phyloP scores from a whole-genome alignment of 2,113 vertebrate genomes.

The Balaenoptera acutorostrata region DNA sequence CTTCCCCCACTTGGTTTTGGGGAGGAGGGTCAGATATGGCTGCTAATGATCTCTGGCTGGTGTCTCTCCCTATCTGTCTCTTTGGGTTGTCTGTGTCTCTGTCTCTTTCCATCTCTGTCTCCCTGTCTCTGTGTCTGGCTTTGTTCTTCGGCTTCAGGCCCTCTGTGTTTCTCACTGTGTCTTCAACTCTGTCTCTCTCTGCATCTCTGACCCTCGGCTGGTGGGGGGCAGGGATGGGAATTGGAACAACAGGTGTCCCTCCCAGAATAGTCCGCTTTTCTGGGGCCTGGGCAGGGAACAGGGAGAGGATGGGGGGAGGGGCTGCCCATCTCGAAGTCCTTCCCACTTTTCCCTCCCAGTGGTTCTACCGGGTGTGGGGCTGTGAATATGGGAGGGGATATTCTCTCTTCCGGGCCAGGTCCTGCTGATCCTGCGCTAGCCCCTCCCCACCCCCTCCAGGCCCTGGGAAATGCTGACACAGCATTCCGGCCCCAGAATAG shows the following conservation, averaged over 20 bases:
- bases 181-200: neutral
- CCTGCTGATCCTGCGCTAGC: slow-evolving; percentile 48
- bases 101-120: neutral
- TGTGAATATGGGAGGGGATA: neutral
- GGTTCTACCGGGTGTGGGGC: neutral
- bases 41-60: neutral
- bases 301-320: neutral
- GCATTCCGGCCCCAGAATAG: slow-evolving; percentile 44
- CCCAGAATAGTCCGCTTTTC: slow-evolving; percentile 73
- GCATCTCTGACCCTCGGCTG: slow-evolving; percentile 25
- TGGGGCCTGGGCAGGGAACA: slow-evolving; percentile 75
- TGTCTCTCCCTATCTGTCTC: neutral
- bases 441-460: neutral
- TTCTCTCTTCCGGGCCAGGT: slow-evolving; percentile 2
- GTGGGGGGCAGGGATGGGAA: slow-evolving; percentile 52
- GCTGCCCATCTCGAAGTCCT: neutral
- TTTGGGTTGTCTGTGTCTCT: neutral
- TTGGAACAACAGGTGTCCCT: slow-evolving; percentile 71
- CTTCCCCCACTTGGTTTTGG: neutral
- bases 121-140: neutral
- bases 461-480: slow-evolving; percentile 27
- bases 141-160: neutral
- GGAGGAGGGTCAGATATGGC: neutral
- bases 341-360: neutral
- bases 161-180: neutral